phyloP scores from a whole-genome alignment of 2,888 invertebrate genomes.

The Lasioglossum lativentre region DNA sequence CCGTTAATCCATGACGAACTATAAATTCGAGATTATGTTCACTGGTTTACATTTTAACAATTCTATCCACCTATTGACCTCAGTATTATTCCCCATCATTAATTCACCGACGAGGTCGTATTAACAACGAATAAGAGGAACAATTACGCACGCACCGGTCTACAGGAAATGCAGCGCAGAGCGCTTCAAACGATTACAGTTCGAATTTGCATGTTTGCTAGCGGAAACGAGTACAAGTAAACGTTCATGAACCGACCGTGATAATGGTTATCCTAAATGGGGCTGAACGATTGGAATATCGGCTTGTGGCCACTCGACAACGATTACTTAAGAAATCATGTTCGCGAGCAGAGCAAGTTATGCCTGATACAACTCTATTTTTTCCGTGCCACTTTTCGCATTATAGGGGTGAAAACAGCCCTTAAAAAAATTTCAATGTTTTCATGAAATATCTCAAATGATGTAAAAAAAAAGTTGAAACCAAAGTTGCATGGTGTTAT shows the following conservation, averaged over 20 bases:
- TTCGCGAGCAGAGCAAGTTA: no score
- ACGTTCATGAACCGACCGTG: not conserved
- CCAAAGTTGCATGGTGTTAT: no score
- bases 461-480: no score
- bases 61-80: not conserved
- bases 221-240: constrained; percentile 2
- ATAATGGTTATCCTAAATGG: not conserved
- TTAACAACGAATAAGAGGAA: constrained; percentile 2
- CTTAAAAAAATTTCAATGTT: no score
- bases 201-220: constrained; percentile 15
- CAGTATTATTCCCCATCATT: not conserved
- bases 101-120: not conserved
- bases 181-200: not conserved
- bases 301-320: not conserved
- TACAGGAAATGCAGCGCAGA: not conserved
- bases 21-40: not conserved
- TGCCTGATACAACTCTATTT: no score
- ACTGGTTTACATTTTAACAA: not conserved
- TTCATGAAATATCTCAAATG: no score
- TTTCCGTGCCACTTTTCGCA: no score
- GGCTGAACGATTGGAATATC: not conserved
- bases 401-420: no score
- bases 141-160: not conserved
- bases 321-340: not conserved
- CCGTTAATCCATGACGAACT: not conserved